Evolutionary conservation across 2,113 vertebrate genomes (phyloP).

Genomic region (Myrmecophaga tridactyla): DNA sequence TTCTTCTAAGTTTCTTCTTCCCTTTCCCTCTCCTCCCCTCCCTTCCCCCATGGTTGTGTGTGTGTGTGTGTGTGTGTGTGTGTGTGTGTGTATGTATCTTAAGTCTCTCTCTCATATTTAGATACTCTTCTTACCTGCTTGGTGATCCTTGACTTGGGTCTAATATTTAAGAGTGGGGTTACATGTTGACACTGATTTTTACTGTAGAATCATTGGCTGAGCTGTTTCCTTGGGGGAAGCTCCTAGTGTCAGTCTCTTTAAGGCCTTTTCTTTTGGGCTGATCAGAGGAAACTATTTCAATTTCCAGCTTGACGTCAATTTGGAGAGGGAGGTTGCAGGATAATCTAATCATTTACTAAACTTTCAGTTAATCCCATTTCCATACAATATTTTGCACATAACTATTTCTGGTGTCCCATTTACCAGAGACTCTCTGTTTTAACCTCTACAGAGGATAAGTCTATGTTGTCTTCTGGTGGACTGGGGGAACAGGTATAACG

Average conservation of each 20-base stretch:
- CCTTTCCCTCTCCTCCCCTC: background rate
- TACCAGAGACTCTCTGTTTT: background rate
- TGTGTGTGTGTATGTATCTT: background rate
- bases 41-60: too few species aligned
- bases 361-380: constrained; percentile 14
- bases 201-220: background rate
- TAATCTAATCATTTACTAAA: background rate
- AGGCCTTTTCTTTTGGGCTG: too few species aligned
- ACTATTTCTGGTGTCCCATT: background rate
- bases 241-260: background rate
- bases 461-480: background rate
- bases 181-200: background rate
- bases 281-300: background rate
- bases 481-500: background rate
- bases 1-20: background rate
- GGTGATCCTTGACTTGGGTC: background rate
- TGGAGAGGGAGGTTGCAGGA: background rate
- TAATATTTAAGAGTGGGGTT: background rate
- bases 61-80: too few species aligned
- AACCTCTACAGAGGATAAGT: background rate
- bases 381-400: background rate
- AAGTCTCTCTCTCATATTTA: background rate
- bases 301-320: background rate
- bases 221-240: background rate
- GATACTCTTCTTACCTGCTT: background rate